Percentiles rank a stretch among this genome's conserved stretches.
Conservation (phyloP, 2,797 vertebrate genomes). For the Phrynocephalus forsythii region DNA sequence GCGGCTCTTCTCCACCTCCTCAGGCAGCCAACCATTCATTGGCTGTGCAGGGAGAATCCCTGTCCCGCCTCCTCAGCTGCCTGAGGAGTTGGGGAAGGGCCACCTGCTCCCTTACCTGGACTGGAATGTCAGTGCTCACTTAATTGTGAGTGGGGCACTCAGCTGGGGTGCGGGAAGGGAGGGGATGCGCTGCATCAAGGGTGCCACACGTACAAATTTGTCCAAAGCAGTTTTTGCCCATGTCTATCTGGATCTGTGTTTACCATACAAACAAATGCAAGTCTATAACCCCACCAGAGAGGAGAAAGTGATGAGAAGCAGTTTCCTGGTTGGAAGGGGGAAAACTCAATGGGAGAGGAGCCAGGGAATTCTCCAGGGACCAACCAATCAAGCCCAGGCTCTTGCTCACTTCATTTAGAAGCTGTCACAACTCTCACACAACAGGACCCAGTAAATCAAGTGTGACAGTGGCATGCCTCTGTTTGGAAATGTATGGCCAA, state of each 20-base stretch:
- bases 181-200: no score
- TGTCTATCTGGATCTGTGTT: no score
- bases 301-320: not conserved
- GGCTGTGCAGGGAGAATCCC: no score
- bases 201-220: no score
- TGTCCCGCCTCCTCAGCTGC: no score
- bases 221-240: not conserved
- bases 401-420: slow-evolving; percentile 43
- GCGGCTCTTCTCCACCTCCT: not conserved
- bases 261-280: not conserved
- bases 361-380: not conserved
- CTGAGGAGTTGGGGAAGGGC: no score
- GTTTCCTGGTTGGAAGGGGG: no score
- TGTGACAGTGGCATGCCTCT: slow-evolving; percentile 33
- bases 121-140: no score
- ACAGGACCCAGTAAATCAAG: slow-evolving; percentile 41
- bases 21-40: no score
- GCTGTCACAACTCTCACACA: not conserved
- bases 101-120: no score
- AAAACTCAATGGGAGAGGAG: not conserved
- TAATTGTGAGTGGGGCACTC: no score
- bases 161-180: no score
- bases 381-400: slow-evolving; percentile 37
- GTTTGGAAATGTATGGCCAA: slow-evolving; percentile 54
- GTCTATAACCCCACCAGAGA: not conserved